Conservation (phyloP, 2,113 vertebrate genomes). For the Melierax canorus region DNA sequence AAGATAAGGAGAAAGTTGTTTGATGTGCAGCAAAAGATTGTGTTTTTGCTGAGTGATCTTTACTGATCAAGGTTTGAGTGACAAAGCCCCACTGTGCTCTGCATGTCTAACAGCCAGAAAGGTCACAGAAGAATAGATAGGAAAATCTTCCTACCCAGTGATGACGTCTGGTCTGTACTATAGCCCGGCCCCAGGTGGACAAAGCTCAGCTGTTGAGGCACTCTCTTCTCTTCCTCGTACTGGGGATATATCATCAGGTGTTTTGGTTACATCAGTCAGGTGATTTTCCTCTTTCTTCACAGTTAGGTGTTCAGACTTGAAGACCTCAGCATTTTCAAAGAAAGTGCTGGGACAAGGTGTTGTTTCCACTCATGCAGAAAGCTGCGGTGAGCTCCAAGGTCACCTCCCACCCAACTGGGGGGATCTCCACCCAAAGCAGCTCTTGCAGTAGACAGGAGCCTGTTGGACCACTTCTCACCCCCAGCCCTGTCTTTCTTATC, state of each 20-base stretch:
- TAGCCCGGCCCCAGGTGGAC: background rate
- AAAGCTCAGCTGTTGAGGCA: background rate
- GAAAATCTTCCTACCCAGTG: background rate
- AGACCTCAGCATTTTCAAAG: background rate
- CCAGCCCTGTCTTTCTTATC: background rate
- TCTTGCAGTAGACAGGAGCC: background rate
- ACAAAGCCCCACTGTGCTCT: background rate
- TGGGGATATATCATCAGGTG: background rate
- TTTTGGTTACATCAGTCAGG: background rate
- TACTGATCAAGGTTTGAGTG: background rate
- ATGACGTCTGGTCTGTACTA: background rate
- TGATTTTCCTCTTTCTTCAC: background rate
- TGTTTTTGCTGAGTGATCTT: background rate
- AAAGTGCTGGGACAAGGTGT: background rate
- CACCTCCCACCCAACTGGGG: background rate
- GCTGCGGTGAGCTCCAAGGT: background rate
- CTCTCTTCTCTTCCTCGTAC: background rate
- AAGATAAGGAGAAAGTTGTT: background rate
- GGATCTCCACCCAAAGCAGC: background rate
- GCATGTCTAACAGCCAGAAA: background rate
- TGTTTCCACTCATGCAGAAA: background rate
- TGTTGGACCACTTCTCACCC: background rate
- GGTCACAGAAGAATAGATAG: background rate
- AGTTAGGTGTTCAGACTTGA: background rate
- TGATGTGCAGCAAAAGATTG: background rate